A percentile compares a stretch with the other conserved stretches of the same genome.
Conservation (phyloP, 2,888 invertebrate genomes). For the Allacma fusca region DNA sequence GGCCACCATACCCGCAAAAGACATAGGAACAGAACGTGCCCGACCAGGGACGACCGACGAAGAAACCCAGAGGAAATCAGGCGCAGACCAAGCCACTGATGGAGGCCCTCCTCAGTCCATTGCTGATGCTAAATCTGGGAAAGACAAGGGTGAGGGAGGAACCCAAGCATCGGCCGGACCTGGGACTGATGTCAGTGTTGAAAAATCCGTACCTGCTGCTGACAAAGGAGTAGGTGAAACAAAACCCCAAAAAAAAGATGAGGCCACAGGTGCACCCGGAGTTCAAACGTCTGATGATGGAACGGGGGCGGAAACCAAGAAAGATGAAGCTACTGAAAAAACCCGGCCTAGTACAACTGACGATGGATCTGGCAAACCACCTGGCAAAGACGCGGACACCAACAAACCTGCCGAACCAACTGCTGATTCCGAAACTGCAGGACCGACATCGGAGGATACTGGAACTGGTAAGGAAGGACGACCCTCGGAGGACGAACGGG, state of each 20-base stretch:
- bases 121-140: not conserved
- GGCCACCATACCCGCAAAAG: not conserved
- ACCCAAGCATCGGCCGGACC: not conserved
- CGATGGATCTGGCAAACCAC: no score
- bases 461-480: not conserved
- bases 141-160: not conserved
- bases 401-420: no score
- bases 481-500: not conserved
- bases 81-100: not conserved
- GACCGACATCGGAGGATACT: not conserved
- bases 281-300: no score
- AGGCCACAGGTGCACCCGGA: not conserved
- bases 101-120: not conserved
- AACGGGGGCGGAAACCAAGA: no score
- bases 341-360: no score
- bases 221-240: not conserved
- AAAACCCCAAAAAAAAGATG: not conserved
- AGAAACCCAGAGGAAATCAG: not conserved
- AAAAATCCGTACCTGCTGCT: no score
- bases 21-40: not conserved
- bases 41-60: not conserved
- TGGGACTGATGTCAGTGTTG: no score
- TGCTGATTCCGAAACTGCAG: not conserved
- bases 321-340: constrained; percentile 1
- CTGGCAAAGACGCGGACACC: no score